Conservation (phyloP, 1,140 invertebrate genomes). For the Anastrepha obliqua region DNA sequence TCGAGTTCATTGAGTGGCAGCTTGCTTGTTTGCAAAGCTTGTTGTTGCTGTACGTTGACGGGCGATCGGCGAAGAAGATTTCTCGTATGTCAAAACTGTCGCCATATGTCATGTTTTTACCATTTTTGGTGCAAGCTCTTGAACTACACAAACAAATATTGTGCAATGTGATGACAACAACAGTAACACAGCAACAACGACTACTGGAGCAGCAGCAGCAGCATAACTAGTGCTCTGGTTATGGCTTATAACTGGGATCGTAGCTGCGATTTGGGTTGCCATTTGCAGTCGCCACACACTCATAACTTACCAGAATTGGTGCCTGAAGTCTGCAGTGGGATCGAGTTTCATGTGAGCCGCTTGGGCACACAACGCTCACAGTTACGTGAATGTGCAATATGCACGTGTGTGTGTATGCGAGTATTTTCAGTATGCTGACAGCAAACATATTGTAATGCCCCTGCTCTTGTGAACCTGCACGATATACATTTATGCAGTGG, state of each 20-base stretch:
- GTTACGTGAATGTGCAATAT: neutral
- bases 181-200: neutral
- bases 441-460: neutral
- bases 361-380: neutral
- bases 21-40: neutral
- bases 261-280: neutral
- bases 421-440: neutral
- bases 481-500: constrained; percentile 25
- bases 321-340: constrained; percentile 24
- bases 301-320: constrained; percentile 2
- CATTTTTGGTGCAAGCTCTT: constrained; percentile 47
- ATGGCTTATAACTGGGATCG: neutral
- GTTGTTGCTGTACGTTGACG: neutral
- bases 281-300: neutral
- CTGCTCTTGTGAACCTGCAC: neutral
- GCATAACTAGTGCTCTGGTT: constrained; percentile 11
- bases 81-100: constrained; percentile 54
- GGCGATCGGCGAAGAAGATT: constrained; percentile 22
- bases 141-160: neutral
- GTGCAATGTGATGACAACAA: neutral
- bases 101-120: constrained; percentile 54
- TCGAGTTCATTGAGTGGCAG: neutral
- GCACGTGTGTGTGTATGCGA: no score
- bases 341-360: constrained; percentile 42
- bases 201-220: neutral